phyloP scores from a whole-genome alignment of 2,888 invertebrate genomes.

The Napeogenes inachia region DNA sequence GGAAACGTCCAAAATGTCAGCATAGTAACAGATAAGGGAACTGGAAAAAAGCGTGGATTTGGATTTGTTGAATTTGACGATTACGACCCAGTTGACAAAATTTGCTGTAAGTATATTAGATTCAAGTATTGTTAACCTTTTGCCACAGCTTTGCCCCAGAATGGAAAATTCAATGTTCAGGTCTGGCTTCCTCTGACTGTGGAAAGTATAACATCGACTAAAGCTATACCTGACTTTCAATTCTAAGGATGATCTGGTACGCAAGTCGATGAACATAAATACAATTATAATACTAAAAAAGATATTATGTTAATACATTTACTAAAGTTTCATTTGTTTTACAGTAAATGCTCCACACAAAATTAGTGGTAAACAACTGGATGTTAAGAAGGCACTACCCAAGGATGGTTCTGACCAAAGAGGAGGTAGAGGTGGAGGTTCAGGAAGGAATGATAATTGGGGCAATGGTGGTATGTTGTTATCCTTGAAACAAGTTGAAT shows the following conservation, averaged over 20 bases:
- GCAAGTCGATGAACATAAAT: conserved; percentile 64
- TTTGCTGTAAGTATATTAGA: conserved; percentile 85
- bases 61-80: conserved; percentile 98
- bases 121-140: conserved; percentile 8
- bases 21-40: conserved; percentile 94
- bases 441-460: conserved; percentile 61
- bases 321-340: conserved; percentile 17
- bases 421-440: conserved; percentile 71
- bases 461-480: conserved; percentile 47
- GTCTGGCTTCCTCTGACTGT: conserved; percentile 75
- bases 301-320: conserved; percentile 12
- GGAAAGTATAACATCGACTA: conserved; percentile 68
- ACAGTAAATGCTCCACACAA: conserved; percentile 89
- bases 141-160: conserved; percentile 74
- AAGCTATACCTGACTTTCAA: conserved; percentile 68
- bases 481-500: background rate
- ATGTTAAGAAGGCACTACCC: conserved; percentile 95
- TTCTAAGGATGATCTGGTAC: conserved; percentile 60
- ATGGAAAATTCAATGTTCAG: conserved; percentile 58
- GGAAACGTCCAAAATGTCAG: conserved; percentile 91
- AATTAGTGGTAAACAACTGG: conserved; percentile 90
- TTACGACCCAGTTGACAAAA: conserved; percentile 97
- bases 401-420: conserved; percentile 83
- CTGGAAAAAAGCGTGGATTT: conserved; percentile 96
- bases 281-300: conserved; percentile 10